phyloP scores from a whole-genome alignment of 2,113 vertebrate genomes.

The Equus przewalskii region DNA sequence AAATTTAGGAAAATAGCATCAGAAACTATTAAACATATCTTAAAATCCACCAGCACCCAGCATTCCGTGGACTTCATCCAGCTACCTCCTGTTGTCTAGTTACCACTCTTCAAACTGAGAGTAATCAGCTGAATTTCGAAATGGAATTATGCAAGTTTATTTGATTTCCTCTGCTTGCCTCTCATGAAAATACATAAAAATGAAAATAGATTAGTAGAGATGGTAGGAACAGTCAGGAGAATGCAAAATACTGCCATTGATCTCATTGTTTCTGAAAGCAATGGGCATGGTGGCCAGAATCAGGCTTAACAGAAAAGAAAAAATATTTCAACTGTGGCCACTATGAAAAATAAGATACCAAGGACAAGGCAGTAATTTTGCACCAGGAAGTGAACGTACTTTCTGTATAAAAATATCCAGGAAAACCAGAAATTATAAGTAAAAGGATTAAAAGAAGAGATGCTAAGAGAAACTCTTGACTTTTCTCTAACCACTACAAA shows the following conservation, averaged over 20 bases:
- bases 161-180: slow-evolving; percentile 64
- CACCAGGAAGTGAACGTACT: not conserved
- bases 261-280: slow-evolving; percentile 58
- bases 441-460: slow-evolving; percentile 49
- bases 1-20: slow-evolving; percentile 46
- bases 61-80: not conserved
- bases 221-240: slow-evolving; percentile 48
- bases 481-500: slow-evolving; percentile 43
- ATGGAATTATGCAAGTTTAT: slow-evolving; percentile 64
- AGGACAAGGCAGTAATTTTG: slow-evolving; percentile 43
- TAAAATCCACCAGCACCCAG: not conserved
- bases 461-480: slow-evolving; percentile 40
- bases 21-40: not conserved
- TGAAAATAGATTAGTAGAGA: slow-evolving; percentile 56
- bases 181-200: slow-evolving; percentile 55
- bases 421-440: slow-evolving; percentile 36
- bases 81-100: slow-evolving; percentile 2
- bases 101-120: slow-evolving; percentile 41
- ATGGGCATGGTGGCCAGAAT: not conserved
- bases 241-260: slow-evolving; percentile 51
- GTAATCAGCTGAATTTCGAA: slow-evolving; percentile 61
- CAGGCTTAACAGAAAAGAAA: slow-evolving; percentile 45
- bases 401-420: slow-evolving; percentile 11
- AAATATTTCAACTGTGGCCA: not conserved
- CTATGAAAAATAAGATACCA: slow-evolving; percentile 49